Percentiles rank a stretch among this genome's conserved stretches.
Conservation (phyloP, 2,888 invertebrate genomes). For the Drosophila anomalata region DNA sequence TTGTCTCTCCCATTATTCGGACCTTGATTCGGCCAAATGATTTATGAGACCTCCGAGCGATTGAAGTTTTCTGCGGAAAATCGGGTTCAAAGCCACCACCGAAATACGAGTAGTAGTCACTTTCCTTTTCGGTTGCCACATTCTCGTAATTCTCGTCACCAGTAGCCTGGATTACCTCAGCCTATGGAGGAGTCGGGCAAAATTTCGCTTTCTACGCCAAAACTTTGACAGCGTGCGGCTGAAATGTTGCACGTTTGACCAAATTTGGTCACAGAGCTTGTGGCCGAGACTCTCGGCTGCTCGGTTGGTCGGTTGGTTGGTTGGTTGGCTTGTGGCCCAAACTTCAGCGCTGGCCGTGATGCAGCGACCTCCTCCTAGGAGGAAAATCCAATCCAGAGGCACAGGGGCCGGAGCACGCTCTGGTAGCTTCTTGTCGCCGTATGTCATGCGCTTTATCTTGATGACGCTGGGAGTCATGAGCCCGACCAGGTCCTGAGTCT, state of each 20-base stretch:
- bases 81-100: conserved; percentile 11
- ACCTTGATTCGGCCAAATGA: conserved; percentile 29
- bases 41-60: conserved; percentile 14
- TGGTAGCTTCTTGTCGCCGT: conserved; percentile 78
- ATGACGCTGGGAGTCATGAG: conserved; percentile 73
- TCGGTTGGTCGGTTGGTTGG: background rate
- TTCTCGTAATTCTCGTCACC: conserved; percentile 49
- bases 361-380: conserved; percentile 46
- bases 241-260: conserved; percentile 77
- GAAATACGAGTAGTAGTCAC: conserved; percentile 18
- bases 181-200: conserved; percentile 25
- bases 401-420: conserved; percentile 53
- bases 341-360: conserved; percentile 51
- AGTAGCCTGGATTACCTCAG: conserved; percentile 66
- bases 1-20: conserved; percentile 11
- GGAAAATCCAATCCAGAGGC: conserved; percentile 8
- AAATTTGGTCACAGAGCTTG: conserved; percentile 61
- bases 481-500: conserved; percentile 22
- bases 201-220: conserved; percentile 76
- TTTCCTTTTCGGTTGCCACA: conserved; percentile 48
- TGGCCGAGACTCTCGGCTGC: conserved; percentile 6
- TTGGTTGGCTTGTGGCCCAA: too few relatives aligned
- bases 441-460: conserved; percentile 76
- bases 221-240: conserved; percentile 76
- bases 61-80: conserved; percentile 9